Conservation (phyloP, 1,140 invertebrate species). For the Drosophila kanapiae region DNA sequence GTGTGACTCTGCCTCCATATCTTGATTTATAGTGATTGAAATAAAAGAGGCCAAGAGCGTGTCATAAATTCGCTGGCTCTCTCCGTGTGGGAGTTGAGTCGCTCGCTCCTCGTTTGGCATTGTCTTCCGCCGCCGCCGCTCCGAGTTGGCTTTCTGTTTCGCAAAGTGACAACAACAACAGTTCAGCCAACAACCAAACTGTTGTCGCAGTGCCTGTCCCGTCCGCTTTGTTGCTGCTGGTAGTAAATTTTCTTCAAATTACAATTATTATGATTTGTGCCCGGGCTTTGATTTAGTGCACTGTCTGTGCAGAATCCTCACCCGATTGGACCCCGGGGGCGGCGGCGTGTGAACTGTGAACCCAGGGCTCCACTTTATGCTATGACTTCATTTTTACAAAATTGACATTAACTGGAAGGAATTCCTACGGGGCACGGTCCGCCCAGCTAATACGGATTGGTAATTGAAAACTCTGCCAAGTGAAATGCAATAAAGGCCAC, state of each 20-base stretch:
- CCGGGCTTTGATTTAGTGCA: conserved; percentile 77
- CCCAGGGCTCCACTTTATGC: conserved; percentile 56
- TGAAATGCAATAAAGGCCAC: not conserved
- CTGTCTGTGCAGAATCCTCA: conserved; percentile 50
- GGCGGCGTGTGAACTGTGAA: conserved; percentile 29
- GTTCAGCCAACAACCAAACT: conserved; percentile 14
- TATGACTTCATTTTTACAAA: conserved; percentile 73
- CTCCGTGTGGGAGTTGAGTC: conserved; percentile 43
- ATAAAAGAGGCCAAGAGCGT: conserved; percentile 84
- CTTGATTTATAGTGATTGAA: conserved; percentile 84
- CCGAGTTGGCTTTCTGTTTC: conserved; percentile 67
- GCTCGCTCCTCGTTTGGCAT: conserved; percentile 62
- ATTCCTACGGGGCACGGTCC: not conserved
- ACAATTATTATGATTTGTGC: conserved; percentile 84
- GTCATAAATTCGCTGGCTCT: conserved; percentile 79
- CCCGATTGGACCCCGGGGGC: conserved; percentile 21
- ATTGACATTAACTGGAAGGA: conserved; percentile 23
- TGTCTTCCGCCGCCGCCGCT: conserved; percentile 66
- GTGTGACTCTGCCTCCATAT: conserved; percentile 63
- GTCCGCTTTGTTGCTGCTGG: conserved; percentile 61
- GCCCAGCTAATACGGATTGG: conserved; percentile 27
- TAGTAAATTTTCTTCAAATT: conserved; percentile 84
- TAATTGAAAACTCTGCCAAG: conserved; percentile 33
- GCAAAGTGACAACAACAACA: conserved; percentile 57
- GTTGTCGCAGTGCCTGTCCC: conserved; percentile 32